phyloP scores from a whole-genome alignment of 2,113 vertebrate genomes.

The Xiphophorus hellerii region DNA sequence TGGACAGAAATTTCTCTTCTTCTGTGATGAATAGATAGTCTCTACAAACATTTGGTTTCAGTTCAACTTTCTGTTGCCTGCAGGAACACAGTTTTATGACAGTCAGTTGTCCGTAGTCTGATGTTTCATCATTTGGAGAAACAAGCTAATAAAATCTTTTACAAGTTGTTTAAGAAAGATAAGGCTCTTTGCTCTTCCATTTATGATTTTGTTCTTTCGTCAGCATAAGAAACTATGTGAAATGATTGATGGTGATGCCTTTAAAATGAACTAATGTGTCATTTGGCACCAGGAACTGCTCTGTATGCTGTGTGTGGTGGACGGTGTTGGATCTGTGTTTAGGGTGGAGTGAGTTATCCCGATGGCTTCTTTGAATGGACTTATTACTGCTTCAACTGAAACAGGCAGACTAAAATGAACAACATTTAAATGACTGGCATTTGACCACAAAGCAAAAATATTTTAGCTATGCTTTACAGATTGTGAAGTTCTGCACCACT shows the following conservation, averaged over 20 bases:
- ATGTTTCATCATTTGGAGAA: background rate
- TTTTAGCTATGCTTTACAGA: no score
- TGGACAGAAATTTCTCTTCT: background rate
- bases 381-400: background rate
- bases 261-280: background rate
- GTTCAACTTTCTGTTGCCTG: background rate
- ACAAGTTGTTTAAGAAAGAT: background rate
- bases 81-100: background rate
- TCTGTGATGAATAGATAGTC: background rate
- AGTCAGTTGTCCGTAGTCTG: background rate
- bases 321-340: background rate
- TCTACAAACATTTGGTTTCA: conserved; percentile 5
- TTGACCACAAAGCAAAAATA: background rate
- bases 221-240: background rate
- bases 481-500: no score
- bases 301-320: background rate
- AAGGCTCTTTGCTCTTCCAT: background rate
- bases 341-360: background rate
- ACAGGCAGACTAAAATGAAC: background rate
- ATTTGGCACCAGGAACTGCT: background rate
- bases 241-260: background rate
- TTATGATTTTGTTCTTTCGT: background rate
- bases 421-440: background rate
- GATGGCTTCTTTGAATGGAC: background rate
- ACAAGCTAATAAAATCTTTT: background rate